Evolutionary conservation across 2,888 invertebrate genomes (phyloP).

Genomic region (Lepidocyrtoides sp.): DNA sequence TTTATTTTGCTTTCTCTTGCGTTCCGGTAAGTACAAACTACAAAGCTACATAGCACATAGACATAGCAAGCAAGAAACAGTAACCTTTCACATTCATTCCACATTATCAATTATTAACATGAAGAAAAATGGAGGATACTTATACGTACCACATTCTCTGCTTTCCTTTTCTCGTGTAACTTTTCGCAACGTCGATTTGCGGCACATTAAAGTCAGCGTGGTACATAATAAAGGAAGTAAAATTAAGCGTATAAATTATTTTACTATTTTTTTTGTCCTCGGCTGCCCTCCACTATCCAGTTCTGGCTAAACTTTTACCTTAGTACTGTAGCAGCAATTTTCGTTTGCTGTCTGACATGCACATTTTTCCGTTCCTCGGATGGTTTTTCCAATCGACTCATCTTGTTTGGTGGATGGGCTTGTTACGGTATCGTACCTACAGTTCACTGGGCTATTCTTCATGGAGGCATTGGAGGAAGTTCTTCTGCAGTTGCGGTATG

Average conservation of each 20-base stretch:
- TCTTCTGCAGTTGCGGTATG: conserved; percentile 90
- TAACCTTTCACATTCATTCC: conserved; percentile 33
- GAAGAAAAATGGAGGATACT: not conserved
- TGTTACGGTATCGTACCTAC: conserved; percentile 96
- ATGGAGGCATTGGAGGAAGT: conserved; percentile 95
- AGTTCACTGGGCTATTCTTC: conserved; percentile 95
- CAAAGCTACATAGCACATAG: too few species aligned
- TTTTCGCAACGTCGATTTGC: not conserved
- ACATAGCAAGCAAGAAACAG: not conserved
- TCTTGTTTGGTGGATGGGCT: conserved; percentile 95
- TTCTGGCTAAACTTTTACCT: conserved; percentile 93
- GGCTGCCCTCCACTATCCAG: conserved; percentile 87
- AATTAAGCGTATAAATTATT: conserved; percentile 12
- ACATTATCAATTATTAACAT: conserved; percentile 55
- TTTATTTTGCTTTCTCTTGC: conserved; percentile 99
- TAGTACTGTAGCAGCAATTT: conserved; percentile 93
- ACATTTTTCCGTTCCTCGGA: conserved; percentile 74
- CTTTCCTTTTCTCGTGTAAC: not conserved
- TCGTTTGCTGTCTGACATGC: conserved; percentile 91
- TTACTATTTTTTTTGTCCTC: not conserved
- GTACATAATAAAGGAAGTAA: not conserved
- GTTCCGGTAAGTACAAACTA: conserved; percentile 94
- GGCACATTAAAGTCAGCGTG: not conserved
- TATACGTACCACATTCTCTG: not conserved
- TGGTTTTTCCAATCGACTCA: conserved; percentile 88